Conservation (phyloP, 2,797 vertebrate genomes). For the Microctenopoma stevenorrisi region DNA sequence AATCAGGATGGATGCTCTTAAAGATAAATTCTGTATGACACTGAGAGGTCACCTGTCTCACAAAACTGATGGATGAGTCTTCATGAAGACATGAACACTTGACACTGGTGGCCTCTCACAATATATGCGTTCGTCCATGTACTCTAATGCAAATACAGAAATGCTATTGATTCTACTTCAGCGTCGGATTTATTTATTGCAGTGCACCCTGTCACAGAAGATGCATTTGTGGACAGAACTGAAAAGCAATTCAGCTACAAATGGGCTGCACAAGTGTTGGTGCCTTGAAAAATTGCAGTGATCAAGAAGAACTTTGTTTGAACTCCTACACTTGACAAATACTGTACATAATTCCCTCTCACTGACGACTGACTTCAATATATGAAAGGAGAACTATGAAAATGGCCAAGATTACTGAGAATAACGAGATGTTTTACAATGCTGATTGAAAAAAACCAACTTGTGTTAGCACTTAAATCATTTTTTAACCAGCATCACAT, state of each 20-base stretch:
- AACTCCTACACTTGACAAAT: background rate
- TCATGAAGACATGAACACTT: background rate
- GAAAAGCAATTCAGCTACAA: slow-evolving; percentile 4
- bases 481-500: too few species aligned
- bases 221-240: background rate
- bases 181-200: background rate
- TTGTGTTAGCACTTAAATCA: too few species aligned
- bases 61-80: background rate
- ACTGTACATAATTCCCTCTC: background rate
- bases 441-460: too few species aligned
- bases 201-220: background rate
- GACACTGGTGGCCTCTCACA: background rate
- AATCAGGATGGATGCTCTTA: slow-evolving; percentile 1
- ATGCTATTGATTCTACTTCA: slow-evolving; percentile 13
- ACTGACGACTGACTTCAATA: background rate
- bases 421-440: too few species aligned
- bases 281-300: background rate
- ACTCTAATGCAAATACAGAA: slow-evolving; percentile 2
- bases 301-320: background rate
- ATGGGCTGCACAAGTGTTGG: background rate
- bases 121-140: background rate
- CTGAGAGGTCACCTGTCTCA: slow-evolving; percentile 7
- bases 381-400: background rate
- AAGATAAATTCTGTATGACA: background rate
- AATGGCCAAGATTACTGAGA: background rate